phyloP scores from a whole-genome alignment of 2,797 vertebrate species.

The Anguilla obscura region DNA sequence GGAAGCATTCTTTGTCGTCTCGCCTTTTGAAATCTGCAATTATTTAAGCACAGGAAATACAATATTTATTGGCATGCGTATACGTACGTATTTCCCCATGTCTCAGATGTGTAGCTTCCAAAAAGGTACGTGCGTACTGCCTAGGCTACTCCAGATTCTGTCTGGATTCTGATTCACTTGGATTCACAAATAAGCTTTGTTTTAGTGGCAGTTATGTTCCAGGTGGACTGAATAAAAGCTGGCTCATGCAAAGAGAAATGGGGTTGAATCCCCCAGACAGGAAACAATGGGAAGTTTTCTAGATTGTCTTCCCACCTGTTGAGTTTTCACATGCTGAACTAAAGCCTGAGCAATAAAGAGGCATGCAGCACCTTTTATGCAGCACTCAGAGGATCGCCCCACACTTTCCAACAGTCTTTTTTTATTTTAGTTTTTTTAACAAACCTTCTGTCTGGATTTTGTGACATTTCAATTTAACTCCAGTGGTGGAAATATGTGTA shows the following conservation, averaged over 20 bases:
- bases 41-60: constrained; percentile 19
- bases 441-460: constrained; percentile 4
- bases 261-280: not conserved
- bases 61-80: too few species aligned
- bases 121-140: not conserved
- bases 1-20: constrained; percentile 3
- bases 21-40: constrained; percentile 39
- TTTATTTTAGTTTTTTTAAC: not conserved
- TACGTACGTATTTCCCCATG: not conserved
- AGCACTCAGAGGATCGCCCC: not conserved
- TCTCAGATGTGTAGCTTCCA: not conserved
- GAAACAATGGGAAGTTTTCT: not conserved
- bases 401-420: not conserved
- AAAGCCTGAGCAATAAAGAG: constrained; percentile 13
- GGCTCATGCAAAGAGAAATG: not conserved
- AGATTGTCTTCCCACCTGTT: not conserved
- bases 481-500: not conserved
- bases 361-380: not conserved
- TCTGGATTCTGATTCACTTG: not conserved
- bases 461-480: constrained; percentile 25
- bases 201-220: not conserved
- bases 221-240: not conserved
- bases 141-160: not conserved
- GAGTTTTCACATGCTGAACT: not conserved
- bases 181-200: not conserved